phyloP scores from a whole-genome alignment of 2,797 vertebrate genomes.

The Gymnopithys bicolor region DNA sequence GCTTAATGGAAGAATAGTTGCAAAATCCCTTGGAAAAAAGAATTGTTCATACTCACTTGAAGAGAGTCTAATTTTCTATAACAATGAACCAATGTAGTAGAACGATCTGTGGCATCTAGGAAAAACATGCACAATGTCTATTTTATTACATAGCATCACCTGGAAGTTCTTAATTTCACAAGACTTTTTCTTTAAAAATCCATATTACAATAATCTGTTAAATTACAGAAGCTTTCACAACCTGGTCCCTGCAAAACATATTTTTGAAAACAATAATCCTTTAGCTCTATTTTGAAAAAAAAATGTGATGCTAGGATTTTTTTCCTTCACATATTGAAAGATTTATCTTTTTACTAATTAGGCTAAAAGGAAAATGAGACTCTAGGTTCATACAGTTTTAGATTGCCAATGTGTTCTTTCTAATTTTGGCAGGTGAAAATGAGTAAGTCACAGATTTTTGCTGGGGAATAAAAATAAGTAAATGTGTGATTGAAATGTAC shows the following conservation, averaged over 20 bases:
- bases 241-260: not conserved
- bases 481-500: not conserved
- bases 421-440: not conserved
- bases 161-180: not conserved
- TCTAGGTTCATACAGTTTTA: not conserved
- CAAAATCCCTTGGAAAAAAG: not conserved
- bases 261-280: not conserved
- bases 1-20: not conserved
- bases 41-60: not conserved
- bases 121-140: not conserved
- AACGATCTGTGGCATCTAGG: fast-evolving
- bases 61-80: not conserved
- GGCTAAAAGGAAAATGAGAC: not conserved
- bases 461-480: not conserved
- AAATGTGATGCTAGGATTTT: not conserved
- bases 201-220: not conserved
- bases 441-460: not conserved
- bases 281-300: not conserved
- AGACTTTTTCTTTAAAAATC: not conserved
- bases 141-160: not conserved
- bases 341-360: not conserved
- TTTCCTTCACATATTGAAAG: not conserved
- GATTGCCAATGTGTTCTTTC: not conserved
- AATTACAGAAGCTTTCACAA: not conserved
- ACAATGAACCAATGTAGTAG: not conserved